phyloP scores from a whole-genome alignment of 2,888 invertebrate genomes.

The Antheraea assamensis region DNA sequence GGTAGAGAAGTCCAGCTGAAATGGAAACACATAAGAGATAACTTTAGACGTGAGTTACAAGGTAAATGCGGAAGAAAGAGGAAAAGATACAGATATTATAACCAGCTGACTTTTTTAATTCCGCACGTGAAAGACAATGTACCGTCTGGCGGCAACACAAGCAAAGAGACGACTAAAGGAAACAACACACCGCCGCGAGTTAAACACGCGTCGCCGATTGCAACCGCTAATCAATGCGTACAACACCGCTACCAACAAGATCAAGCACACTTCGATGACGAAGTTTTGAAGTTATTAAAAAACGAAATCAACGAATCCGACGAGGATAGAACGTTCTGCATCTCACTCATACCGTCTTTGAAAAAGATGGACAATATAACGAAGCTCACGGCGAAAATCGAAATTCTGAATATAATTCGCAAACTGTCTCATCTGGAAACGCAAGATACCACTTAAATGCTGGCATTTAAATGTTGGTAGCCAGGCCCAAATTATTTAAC shows the following conservation, averaged over 20 bases:
- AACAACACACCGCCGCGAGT: background rate
- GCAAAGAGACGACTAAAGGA: background rate
- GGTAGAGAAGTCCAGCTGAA: slow-evolving; percentile 27
- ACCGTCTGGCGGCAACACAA: background rate
- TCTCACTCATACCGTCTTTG: slow-evolving; percentile 27
- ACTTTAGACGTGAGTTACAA: slow-evolving; percentile 28
- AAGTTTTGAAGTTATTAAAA: slow-evolving; percentile 21
- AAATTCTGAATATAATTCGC: slow-evolving; percentile 29
- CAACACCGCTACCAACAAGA: background rate
- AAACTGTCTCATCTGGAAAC: slow-evolving; percentile 8
- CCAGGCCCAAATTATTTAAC: too few relatives aligned
- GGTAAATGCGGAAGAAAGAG: slow-evolving; percentile 26
- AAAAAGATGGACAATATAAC: slow-evolving; percentile 28
- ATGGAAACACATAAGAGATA: slow-evolving; percentile 30
- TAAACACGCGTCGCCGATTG: background rate
- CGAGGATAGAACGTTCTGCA: slow-evolving; percentile 29
- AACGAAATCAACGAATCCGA: slow-evolving; percentile 24
- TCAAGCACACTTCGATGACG: background rate
- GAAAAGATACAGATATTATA: slow-evolving; percentile 32
- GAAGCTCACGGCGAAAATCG: slow-evolving; percentile 29
- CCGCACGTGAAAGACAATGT: slow-evolving; percentile 26
- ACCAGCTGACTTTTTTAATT: slow-evolving; percentile 29
- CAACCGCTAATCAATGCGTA: background rate
- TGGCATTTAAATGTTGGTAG: too few relatives aligned
- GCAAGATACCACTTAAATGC: background rate